These are phyloP conservation scores for Sprattus sprattus DNA, from an alignment of 2,113 vertebrate species.

Conservation along the genomic window DNA sequence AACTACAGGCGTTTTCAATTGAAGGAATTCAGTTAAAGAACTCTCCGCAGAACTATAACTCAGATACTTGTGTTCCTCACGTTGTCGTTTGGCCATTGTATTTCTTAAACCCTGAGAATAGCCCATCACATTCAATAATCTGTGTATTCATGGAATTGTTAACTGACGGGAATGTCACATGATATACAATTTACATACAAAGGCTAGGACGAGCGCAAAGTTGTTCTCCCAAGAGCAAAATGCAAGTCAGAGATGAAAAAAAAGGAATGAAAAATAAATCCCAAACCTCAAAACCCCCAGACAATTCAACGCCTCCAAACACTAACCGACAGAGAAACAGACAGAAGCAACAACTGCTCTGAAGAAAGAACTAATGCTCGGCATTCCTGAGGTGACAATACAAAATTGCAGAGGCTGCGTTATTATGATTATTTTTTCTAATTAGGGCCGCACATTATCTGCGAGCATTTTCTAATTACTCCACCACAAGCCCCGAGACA, in stretches of 20 bases:
- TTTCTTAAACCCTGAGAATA: background rate
- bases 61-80: conserved; percentile 2
- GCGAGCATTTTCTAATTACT: conserved; percentile 66
- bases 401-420: conserved; percentile 63
- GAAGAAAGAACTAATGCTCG: conserved; percentile 33
- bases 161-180: background rate
- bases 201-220: background rate
- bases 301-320: conserved; percentile 18
- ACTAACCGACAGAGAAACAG: conserved; percentile 35
- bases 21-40: background rate
- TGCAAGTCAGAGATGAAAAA: background rate
- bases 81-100: background rate
- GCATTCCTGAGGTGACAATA: conserved; percentile 56
- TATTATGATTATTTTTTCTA: conserved; percentile 62
- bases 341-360: background rate
- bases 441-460: conserved; percentile 63
- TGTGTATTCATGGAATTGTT: background rate
- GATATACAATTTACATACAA: background rate
- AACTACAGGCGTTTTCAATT: conserved; percentile 16
- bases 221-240: background rate
- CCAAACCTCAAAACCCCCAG: conserved; percentile 1
- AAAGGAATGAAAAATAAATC: background rate
- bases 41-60: conserved; percentile 7
- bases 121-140: conserved; percentile 7
- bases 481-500: conserved; percentile 65